Percentiles rank a stretch among this genome's conserved stretches.
phyloP scores from a whole-genome alignment of 2,113 vertebrate species.

The Paradisaea rubra region DNA sequence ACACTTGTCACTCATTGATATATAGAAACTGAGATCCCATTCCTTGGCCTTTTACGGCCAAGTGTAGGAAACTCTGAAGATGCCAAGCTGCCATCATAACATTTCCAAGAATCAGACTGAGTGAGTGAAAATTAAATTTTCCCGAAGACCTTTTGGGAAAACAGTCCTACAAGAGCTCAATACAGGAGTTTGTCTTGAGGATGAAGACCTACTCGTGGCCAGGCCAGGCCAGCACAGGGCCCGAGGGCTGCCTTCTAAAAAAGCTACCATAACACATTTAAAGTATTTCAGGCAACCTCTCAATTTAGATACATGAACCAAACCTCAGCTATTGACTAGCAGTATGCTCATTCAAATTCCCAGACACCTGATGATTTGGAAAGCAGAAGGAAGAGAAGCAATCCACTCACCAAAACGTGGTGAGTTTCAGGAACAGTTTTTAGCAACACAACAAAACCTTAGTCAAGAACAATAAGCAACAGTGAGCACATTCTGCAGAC shows the following conservation, averaged over 20 bases:
- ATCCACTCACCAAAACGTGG: background rate
- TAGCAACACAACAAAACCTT: background rate
- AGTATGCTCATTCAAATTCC: background rate
- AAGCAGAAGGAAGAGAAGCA: background rate
- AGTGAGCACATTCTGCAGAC: background rate
- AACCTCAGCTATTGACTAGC: background rate
- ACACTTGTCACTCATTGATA: background rate
- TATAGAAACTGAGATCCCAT: background rate
- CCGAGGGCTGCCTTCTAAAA: background rate
- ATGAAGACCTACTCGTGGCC: background rate
- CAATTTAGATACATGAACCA: background rate
- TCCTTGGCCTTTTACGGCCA: background rate
- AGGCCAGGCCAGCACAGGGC: background rate
- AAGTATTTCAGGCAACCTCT: background rate
- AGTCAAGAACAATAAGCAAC: background rate
- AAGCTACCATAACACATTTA: accelerated
- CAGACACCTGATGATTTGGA: background rate
- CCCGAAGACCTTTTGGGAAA: background rate
- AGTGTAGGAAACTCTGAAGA: background rate
- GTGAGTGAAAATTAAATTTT: background rate
- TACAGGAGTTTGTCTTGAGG: background rate
- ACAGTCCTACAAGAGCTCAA: background rate
- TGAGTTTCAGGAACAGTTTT: background rate
- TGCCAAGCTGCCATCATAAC: background rate
- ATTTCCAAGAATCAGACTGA: background rate